A percentile compares a stretch with the other conserved stretches of the same genome.
Evolutionary conservation across 1,140 invertebrate genomes (phyloP).

Genomic region (Drosophila truncata): DNA sequence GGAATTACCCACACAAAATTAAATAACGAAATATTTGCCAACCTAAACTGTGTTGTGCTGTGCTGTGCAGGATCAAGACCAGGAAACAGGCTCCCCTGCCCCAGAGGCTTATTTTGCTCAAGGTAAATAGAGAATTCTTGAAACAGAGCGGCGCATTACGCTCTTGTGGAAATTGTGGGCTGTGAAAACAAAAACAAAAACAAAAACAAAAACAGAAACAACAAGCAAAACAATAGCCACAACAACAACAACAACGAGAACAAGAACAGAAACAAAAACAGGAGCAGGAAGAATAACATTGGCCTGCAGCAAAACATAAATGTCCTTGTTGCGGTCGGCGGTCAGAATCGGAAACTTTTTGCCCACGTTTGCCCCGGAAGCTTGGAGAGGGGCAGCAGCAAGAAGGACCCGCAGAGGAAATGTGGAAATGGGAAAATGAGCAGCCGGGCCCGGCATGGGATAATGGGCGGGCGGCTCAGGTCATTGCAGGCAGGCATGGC

Average conservation of each 20-base stretch:
- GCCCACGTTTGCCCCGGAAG: conserved; percentile 53
- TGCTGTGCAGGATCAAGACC: neutral
- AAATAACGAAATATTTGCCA: conserved; percentile 69
- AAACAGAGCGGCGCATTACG: conserved; percentile 60
- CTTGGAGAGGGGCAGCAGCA: conserved; percentile 22
- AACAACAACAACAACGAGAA: conserved; percentile 3
- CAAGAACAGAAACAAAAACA: conserved; percentile 9
- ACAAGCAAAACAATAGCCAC: conserved; percentile 17
- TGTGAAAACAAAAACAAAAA: conserved; percentile 24
- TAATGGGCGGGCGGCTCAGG: conserved; percentile 44
- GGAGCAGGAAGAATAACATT: conserved; percentile 48
- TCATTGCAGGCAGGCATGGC: conserved; percentile 66
- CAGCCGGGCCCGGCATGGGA: neutral
- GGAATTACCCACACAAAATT: conserved; percentile 39
- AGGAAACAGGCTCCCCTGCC: neutral
- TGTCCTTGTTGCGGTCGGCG: conserved; percentile 76
- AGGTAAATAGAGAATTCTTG: conserved; percentile 58
- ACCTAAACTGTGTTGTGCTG: conserved; percentile 8
- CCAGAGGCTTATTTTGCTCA: conserved; percentile 22
- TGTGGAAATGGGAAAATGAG: conserved; percentile 9
- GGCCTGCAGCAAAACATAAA: conserved; percentile 73
- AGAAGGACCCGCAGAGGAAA: neutral
- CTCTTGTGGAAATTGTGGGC: conserved; percentile 72
- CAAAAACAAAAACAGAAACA: conserved; percentile 29
- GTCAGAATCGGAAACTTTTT: conserved; percentile 68